These are phyloP conservation scores for Erethizon dorsatum DNA, from an alignment of 2,797 vertebrate genomes.

Conservation along the genomic window DNA sequence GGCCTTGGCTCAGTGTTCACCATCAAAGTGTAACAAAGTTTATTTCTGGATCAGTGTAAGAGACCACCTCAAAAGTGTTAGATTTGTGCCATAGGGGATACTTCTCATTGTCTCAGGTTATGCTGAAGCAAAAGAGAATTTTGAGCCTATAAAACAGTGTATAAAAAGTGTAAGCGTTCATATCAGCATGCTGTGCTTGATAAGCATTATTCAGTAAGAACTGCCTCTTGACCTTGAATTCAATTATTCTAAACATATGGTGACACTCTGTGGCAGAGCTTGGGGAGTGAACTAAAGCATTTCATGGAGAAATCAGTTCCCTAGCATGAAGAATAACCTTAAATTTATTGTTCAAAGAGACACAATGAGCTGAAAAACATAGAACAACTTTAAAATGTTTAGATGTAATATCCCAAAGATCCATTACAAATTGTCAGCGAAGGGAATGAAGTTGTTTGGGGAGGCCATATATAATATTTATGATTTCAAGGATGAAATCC, in stretches of 20 bases:
- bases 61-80: not conserved
- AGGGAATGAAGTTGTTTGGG: not conserved
- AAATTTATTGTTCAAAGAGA: not conserved
- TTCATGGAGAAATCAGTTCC: not conserved
- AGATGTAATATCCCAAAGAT: not conserved
- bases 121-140: not conserved
- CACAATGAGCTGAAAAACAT: not conserved
- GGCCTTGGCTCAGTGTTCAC: not conserved
- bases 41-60: not conserved
- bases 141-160: not conserved
- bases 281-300: not conserved
- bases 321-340: not conserved
- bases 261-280: not conserved
- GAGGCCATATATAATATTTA: not conserved
- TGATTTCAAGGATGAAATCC: not conserved
- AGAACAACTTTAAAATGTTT: not conserved
- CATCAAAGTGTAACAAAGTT: not conserved
- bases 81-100: not conserved
- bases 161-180: not conserved
- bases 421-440: not conserved
- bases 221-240: slow-evolving; percentile 18
- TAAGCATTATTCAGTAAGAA: not conserved
- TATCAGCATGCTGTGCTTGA: not conserved
- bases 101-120: not conserved
- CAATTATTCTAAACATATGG: slow-evolving; percentile 2